These are phyloP conservation scores for Branchipolynoe longqiensis DNA, from an alignment of 2,888 invertebrate species.

Conservation along the genomic window DNA sequence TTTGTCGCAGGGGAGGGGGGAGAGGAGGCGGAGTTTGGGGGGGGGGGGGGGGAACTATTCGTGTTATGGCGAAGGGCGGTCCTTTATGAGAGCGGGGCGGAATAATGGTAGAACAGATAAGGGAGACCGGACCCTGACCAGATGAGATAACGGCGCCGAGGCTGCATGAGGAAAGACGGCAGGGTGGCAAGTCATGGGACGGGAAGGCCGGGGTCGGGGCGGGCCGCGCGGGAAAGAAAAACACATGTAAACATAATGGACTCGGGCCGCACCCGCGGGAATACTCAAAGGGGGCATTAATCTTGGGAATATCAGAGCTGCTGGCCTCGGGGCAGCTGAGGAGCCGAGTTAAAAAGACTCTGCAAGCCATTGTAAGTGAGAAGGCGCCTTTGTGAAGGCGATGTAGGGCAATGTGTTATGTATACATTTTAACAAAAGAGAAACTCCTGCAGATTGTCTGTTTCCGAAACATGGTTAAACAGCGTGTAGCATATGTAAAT, in stretches of 20 bases:
- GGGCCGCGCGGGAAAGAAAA: conserved; percentile 28
- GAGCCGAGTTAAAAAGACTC: not conserved
- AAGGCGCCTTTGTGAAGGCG: not conserved
- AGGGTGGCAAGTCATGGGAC: conserved; percentile 30
- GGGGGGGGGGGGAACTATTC: no score
- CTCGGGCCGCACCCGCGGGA: conserved; percentile 8
- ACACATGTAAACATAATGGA: conserved; percentile 51
- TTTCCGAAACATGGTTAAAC: no score
- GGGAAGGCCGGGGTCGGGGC: conserved; percentile 6
- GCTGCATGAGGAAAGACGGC: conserved; percentile 28
- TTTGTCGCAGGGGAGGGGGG: no score
- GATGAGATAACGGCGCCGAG: conserved; percentile 27
- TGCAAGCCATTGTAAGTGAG: not conserved
- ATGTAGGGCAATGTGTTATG: no score
- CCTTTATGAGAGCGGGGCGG: conserved; percentile 28
- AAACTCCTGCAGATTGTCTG: no score
- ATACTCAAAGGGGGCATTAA: conserved; percentile 49
- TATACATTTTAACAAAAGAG: no score
- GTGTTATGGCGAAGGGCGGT: no score
- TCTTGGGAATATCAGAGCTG: conserved; percentile 34
- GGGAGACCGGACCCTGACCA: conserved; percentile 23
- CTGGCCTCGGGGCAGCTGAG: conserved; percentile 35
- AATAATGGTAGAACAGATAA: conserved; percentile 33
- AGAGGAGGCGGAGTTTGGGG: no score
- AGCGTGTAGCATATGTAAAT: no score